Percentiles rank a stretch among this genome's conserved stretches.
These are phyloP conservation scores for Dicyrtoma fusca DNA, from an alignment of 2,888 invertebrate species.

Conservation along the genomic window DNA sequence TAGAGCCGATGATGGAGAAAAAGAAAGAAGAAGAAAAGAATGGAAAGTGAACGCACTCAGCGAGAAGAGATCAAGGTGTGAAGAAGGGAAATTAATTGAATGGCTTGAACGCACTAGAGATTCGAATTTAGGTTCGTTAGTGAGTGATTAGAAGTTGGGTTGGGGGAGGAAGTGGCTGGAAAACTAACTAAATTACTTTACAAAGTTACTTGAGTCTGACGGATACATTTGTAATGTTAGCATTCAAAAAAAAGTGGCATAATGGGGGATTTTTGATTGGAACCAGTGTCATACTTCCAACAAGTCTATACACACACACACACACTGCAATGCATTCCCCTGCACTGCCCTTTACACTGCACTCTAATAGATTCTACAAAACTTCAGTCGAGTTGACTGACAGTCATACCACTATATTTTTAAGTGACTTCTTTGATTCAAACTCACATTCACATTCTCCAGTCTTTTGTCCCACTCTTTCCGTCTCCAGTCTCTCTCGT, in stretches of 20 bases:
- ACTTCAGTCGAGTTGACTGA: too few species aligned
- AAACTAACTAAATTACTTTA: conserved; percentile 9
- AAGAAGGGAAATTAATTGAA: conserved; percentile 9
- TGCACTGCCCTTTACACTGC: too few species aligned
- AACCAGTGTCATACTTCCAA: too few species aligned
- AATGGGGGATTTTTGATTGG: too few species aligned
- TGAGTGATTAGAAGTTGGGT: conserved; percentile 6
- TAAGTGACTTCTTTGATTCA: background rate
- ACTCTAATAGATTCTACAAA: too few species aligned
- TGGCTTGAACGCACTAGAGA: conserved; percentile 5
- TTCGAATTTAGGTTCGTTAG: conserved; percentile 14
- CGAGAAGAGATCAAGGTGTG: conserved; percentile 9
- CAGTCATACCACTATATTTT: background rate
- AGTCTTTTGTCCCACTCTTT: too few species aligned
- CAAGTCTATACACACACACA: too few species aligned
- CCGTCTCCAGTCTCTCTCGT: too few species aligned
- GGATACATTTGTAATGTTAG: too few species aligned
- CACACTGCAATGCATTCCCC: too few species aligned
- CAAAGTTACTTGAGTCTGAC: background rate
- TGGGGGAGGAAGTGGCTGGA: background rate
- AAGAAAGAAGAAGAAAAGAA: background rate
- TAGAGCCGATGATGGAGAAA: background rate
- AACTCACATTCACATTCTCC: too few species aligned
- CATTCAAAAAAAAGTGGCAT: too few species aligned
- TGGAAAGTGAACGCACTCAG: background rate